Conservation (phyloP, 1,140 invertebrate genomes). For the Drosophila triauraria region DNA sequence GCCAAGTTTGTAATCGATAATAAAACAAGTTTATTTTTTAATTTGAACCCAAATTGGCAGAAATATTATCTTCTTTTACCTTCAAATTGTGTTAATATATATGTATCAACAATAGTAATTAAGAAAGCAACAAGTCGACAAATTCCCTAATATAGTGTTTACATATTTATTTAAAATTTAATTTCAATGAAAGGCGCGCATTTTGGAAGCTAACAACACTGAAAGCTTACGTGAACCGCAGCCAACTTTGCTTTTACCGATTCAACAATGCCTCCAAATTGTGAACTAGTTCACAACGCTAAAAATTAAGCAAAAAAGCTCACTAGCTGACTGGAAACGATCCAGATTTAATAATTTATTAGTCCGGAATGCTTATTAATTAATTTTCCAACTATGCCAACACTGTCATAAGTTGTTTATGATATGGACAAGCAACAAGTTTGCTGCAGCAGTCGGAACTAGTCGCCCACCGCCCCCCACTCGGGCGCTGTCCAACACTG, state of each 20-base stretch:
- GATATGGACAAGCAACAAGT: slow-evolving; percentile 38
- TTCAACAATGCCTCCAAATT: background rate
- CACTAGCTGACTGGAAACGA: slow-evolving; percentile 5
- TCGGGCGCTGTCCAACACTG: slow-evolving; percentile 29
- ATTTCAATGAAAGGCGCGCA: background rate
- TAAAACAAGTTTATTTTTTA: slow-evolving; percentile 28
- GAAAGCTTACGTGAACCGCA: background rate
- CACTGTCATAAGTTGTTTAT: background rate
- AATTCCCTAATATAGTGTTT: background rate
- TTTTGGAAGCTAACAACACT: background rate
- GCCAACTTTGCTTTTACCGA: slow-evolving; percentile 18
- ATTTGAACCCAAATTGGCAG: background rate
- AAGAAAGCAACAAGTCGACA: background rate
- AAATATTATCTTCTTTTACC: background rate
- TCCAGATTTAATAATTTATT: too few relatives aligned
- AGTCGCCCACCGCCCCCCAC: slow-evolving; percentile 1
- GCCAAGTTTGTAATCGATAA: slow-evolving; percentile 43
- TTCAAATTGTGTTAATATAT: background rate
- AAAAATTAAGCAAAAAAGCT: background rate
- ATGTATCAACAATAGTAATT: background rate
- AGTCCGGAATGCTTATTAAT: rapidly evolving
- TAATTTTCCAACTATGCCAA: rapidly evolving
- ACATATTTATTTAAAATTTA: background rate
- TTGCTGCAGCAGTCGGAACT: slow-evolving; percentile 19
- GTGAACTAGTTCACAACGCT: slow-evolving; percentile 8